phyloP scores from a whole-genome alignment of 2,888 invertebrate species.

The Microctonus aethiopoides region DNA sequence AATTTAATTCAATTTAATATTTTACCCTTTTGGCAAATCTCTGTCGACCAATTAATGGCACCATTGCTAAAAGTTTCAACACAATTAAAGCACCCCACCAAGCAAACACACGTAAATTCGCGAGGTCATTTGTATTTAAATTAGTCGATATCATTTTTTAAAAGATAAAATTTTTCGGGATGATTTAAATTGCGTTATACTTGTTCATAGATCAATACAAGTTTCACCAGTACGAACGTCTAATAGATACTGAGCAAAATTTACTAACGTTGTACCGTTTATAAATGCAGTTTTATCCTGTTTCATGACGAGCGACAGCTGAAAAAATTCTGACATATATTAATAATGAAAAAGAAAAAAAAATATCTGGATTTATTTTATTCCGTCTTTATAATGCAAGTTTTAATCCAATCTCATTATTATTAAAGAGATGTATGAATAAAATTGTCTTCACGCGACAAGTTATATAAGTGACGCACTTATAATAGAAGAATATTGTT shows the following conservation, averaged over 20 bases:
- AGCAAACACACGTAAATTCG: conserved; percentile 40
- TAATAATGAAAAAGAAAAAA: background rate
- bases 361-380: background rate
- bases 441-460: background rate
- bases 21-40: conserved; percentile 45
- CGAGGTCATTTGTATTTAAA: conserved; percentile 23
- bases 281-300: background rate
- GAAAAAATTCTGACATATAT: background rate
- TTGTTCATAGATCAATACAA: too few relatives aligned
- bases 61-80: conserved; percentile 43
- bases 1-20: background rate
- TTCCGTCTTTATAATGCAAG: background rate
- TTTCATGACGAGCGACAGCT: background rate
- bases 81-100: conserved; percentile 46
- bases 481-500: background rate
- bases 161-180: too few relatives aligned
- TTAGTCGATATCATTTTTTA: background rate
- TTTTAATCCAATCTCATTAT: background rate
- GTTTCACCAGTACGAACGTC: background rate
- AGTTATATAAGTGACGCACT: background rate
- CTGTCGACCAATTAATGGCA: conserved; percentile 40
- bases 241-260: conserved; percentile 13
- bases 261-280: background rate
- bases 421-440: background rate
- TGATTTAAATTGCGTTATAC: too few relatives aligned